phyloP scores from a whole-genome alignment of 2,797 vertebrate species.

The Cetoscarus ocellatus region DNA sequence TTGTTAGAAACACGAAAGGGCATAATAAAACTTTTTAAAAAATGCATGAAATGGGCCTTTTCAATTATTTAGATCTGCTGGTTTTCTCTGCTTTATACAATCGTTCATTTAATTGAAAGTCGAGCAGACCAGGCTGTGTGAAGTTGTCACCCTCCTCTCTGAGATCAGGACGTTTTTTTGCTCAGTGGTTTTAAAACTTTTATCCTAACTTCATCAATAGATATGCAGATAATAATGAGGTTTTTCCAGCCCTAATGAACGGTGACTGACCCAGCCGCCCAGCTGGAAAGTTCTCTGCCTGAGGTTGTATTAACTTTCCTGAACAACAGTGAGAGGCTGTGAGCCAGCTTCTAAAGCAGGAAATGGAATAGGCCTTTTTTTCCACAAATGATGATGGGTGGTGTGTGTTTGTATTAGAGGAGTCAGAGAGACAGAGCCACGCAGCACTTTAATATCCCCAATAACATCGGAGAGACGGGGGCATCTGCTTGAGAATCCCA shows the following conservation, averaged over 20 bases:
- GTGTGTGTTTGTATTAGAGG: conserved; percentile 54
- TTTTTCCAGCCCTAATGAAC: conserved; percentile 3
- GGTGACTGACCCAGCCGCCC: not conserved
- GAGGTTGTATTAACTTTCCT: conserved; percentile 32
- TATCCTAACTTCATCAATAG: not conserved
- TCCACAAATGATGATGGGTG: conserved; percentile 39
- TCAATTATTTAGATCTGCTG: not conserved
- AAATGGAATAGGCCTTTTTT: conserved; percentile 56
- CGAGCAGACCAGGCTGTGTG: not conserved
- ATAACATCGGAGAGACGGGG: conserved; percentile 54
- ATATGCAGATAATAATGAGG: conserved; percentile 4
- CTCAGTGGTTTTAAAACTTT: not conserved
- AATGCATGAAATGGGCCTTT: not conserved
- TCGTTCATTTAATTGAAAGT: not conserved
- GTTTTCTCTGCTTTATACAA: not conserved
- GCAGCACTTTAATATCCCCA: conserved; percentile 66
- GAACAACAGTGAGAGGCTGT: conserved; percentile 29
- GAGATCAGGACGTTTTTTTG: not conserved
- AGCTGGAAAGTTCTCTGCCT: conserved; percentile 10
- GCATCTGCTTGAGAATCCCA: conserved; percentile 74
- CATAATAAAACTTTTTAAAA: too few species aligned
- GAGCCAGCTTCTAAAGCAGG: conserved; percentile 49
- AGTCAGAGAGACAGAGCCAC: conserved; percentile 52
- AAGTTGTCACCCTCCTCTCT: not conserved
- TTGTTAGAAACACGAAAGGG: too few species aligned